A percentile compares a stretch with the other conserved stretches of the same genome.
Conservation (phyloP, 2,888 invertebrate genomes). For the Ophonus ardosiacus region DNA sequence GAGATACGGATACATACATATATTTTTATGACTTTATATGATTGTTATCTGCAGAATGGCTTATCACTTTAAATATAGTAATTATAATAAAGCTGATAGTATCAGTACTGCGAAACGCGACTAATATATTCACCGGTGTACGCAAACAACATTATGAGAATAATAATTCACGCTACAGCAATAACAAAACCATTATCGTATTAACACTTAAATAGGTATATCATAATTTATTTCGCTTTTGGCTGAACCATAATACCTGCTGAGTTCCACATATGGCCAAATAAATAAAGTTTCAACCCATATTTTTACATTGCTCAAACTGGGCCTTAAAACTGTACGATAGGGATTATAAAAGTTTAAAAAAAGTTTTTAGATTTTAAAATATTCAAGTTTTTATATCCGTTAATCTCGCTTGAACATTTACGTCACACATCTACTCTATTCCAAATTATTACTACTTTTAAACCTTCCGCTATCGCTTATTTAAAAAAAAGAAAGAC, state of each 20-base stretch:
- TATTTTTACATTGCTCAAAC: neutral
- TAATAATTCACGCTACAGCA: constrained; percentile 1
- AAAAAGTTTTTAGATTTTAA: too few species aligned
- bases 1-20: neutral
- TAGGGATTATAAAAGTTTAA: too few species aligned
- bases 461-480: too few species aligned
- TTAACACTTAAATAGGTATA: constrained; percentile 15
- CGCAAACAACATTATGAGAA: constrained; percentile 22
- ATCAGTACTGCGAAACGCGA: neutral
- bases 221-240: neutral
- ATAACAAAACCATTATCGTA: constrained; percentile 21
- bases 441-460: too few species aligned
- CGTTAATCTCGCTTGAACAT: too few species aligned
- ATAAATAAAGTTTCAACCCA: neutral
- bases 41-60: neutral
- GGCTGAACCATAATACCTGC: neutral
- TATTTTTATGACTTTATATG: neutral
- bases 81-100: constrained; percentile 9
- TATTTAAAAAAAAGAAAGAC: too few species aligned
- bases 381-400: too few species aligned
- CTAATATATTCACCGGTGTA: neutral
- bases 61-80: neutral
- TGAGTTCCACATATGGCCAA: neutral
- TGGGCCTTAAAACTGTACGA: too few species aligned
- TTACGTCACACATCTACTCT: too few species aligned